Base-by-base conservation (phyloP, 2,888 invertebrate genomes). In the Halocaridina rubra region DNA sequence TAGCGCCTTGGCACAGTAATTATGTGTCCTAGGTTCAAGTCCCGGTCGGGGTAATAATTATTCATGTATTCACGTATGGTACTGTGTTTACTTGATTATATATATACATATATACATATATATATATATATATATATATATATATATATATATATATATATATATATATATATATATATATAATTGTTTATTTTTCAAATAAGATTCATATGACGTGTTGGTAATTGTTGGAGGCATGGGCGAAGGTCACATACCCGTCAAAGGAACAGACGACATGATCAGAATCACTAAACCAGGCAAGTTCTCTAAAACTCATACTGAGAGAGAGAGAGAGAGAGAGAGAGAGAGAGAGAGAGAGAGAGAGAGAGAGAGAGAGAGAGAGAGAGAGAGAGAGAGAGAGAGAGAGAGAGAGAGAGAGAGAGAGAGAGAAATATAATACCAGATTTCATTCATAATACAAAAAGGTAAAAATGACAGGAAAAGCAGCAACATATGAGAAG, bases 181-280 rank as follows among this genome's bases (percentile, higher is more conserved):
- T 59, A 59, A 29, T 80, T 69, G 24, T n/a, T n/a, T 24, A 16
- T 30, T 13, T 13, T 19, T 16, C 2, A 16, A 76, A 27, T 90
- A 92, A 94, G 88, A 8, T 57, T 16, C 59, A 16, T 46, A 57
- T 24, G 29, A 32, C 16, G 24, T 46, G 8, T 19, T 29, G 3
- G 4, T n/a, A 24, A 16, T 24, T 29, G 46, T 30, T 93, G 93
- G 88, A 93, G 94, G 85, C 98, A 98, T 91, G 93, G 98, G 88
- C 90, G 98, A 1, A 95, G 97, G 0, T 95, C 94, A 90, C 95
- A 94, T 91, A 99, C 98, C 98, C 95, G 98, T 90, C 92, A 92
- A 80, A n/a, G 91, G 92, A 24, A 92, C 92, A 2, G 98, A 98
- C 91, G 95, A 96, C 90, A 92, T 97, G 13, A 77, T 10, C 57